These are phyloP conservation scores for Drosophila persimilis DNA, from an alignment of 1,140 invertebrate species.

Conservation along the genomic window DNA sequence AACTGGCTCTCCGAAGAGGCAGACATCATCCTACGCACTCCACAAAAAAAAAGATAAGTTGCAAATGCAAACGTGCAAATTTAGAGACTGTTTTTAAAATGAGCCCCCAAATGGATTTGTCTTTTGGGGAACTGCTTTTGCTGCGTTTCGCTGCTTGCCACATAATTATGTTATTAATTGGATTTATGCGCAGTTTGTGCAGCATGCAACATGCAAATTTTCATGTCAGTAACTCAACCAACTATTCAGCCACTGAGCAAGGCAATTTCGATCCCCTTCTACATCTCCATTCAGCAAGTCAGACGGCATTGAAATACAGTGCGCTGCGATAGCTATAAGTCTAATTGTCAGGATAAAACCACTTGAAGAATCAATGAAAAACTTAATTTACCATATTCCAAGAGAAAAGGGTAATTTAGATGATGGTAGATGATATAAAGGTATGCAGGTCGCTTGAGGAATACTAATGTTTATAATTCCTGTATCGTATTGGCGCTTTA, in stretches of 20 bases:
- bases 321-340: too few relatives aligned
- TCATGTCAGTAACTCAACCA: slow-evolving; percentile 36
- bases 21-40: slow-evolving; percentile 44
- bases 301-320: too few relatives aligned
- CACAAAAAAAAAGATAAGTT: slow-evolving; percentile 15
- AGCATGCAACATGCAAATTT: slow-evolving; percentile 60
- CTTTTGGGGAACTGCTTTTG: slow-evolving; percentile 20
- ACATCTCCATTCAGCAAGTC: too few relatives aligned
- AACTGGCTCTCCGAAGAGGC: slow-evolving; percentile 43
- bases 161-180: slow-evolving; percentile 81
- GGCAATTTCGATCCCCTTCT: not conserved
- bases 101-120: slow-evolving; percentile 55
- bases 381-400: too few relatives aligned
- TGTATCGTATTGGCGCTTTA: too few relatives aligned
- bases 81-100: slow-evolving; percentile 61
- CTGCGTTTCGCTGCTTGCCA: slow-evolving; percentile 40
- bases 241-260: too few relatives aligned
- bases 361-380: too few relatives aligned
- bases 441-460: too few relatives aligned
- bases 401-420: too few relatives aligned
- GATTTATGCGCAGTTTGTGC: slow-evolving; percentile 73
- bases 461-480: too few relatives aligned
- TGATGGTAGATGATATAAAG: too few relatives aligned
- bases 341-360: too few relatives aligned
- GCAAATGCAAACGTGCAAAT: slow-evolving; percentile 19